Conservation (phyloP, 2,888 invertebrate genomes). For the Cephus runcator region DNA sequence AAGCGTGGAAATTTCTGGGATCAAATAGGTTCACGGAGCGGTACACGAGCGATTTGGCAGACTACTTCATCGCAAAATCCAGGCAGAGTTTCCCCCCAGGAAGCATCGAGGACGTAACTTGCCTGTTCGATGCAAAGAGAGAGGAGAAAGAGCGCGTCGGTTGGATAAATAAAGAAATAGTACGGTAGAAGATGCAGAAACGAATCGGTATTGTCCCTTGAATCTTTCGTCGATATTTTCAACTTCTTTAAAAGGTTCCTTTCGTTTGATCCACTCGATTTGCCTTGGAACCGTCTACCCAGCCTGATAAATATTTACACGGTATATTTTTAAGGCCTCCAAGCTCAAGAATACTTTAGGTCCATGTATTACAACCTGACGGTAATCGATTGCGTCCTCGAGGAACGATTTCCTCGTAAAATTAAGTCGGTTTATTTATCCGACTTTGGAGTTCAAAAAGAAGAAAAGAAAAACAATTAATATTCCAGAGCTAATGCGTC, state of each 20-base stretch:
- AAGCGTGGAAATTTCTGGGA: constrained; percentile 2
- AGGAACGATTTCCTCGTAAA: neutral
- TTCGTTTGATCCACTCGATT: neutral
- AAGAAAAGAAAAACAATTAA: neutral
- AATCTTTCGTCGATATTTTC: neutral
- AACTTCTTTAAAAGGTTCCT: neutral
- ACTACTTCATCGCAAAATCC: constrained; percentile 65
- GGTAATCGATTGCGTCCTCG: neutral
- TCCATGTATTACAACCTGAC: neutral
- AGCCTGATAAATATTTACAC: neutral
- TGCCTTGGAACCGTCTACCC: neutral
- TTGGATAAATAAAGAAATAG: neutral
- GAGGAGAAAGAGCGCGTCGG: neutral
- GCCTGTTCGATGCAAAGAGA: neutral
- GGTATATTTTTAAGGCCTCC: neutral
- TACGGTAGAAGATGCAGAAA: neutral
- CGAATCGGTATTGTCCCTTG: neutral
- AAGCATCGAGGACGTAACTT: constrained; percentile 22
- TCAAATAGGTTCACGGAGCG: constrained; percentile 1
- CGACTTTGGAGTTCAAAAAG: neutral
- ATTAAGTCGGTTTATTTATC: neutral
- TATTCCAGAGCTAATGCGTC: neutral
- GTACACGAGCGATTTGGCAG: constrained; percentile 73
- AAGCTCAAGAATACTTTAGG: neutral
- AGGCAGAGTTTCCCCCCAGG: constrained; percentile 17